Evolutionary conservation across 2,797 vertebrate species (phyloP).

Genomic region (Moxostoma hubbsi): DNA sequence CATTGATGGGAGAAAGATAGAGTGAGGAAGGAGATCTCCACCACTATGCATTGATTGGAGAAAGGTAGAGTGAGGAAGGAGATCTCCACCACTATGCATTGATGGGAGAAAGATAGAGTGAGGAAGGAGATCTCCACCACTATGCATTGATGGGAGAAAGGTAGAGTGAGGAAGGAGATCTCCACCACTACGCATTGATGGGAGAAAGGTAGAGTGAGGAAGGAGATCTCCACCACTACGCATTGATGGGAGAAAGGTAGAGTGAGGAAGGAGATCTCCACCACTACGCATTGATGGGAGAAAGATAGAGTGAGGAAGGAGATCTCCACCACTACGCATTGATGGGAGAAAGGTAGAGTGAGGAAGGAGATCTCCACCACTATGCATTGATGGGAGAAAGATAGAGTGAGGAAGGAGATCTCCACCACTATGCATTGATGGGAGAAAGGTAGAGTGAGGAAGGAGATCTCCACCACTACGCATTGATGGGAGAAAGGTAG

Average conservation of each 20-base stretch:
- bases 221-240: not conserved
- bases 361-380: conserved; percentile 11
- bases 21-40: not conserved
- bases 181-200: too few relatives aligned
- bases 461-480: not conserved
- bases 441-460: too few relatives aligned
- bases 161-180: conserved; percentile 27
- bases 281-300: too few relatives aligned
- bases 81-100: too few relatives aligned
- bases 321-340: not conserved
- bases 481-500: not conserved
- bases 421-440: not conserved
- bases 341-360: conserved; percentile 6
- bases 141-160: not conserved
- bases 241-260: not conserved
- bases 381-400: too few relatives aligned
- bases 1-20: too few relatives aligned
- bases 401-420: not conserved
- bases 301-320: too few relatives aligned
- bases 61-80: conserved; percentile 23
- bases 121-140: not conserved
- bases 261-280: conserved; percentile 34
- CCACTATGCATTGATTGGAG: not conserved
- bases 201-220: too few relatives aligned
- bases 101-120: too few relatives aligned